These are phyloP conservation scores for Rhamphomyia laevipes DNA, from an alignment of 2,888 invertebrate species.

Conservation along the genomic window DNA sequence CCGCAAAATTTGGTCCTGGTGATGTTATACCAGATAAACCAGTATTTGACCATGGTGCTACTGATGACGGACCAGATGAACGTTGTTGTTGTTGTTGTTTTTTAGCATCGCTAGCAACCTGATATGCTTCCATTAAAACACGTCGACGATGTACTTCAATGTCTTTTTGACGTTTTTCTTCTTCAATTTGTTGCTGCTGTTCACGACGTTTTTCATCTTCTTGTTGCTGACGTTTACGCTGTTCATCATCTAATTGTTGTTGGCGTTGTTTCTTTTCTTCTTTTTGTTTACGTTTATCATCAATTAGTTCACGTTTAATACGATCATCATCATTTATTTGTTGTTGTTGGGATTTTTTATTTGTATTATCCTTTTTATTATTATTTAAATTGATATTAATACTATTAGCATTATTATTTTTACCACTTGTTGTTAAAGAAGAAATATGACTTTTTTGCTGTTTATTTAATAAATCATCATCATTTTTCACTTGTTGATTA, in stretches of 20 bases:
- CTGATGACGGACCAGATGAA: constrained; percentile 20
- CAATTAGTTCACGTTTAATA: constrained; percentile 23
- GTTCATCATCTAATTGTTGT: constrained; percentile 30
- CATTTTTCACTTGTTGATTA: too few relatives aligned
- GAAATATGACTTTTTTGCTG: too few relatives aligned
- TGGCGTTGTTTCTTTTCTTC: constrained; percentile 29
- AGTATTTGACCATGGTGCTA: constrained; percentile 33
- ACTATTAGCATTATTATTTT: constrained; percentile 9
- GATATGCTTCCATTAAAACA: constrained; percentile 19
- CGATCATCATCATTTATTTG: constrained; percentile 24
- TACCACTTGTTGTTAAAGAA: not conserved
- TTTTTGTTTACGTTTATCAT: constrained; percentile 28
- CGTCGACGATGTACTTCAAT: constrained; percentile 34
- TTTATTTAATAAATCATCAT: too few relatives aligned
- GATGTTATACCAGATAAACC: constrained; percentile 14
- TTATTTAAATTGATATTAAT: constrained; percentile 11
- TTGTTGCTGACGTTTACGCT: constrained; percentile 21
- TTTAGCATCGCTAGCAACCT: constrained; percentile 4
- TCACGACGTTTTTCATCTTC: constrained; percentile 10
- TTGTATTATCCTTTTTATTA: constrained; percentile 3
- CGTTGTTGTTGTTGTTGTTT: constrained; percentile 14
- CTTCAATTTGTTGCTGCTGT: constrained; percentile 20
- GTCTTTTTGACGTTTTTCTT: constrained; percentile 33
- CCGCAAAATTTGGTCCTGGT: constrained; percentile 39
- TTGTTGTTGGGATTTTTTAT: constrained; percentile 10